Evolutionary conservation across 2,797 vertebrate genomes (phyloP).

Genomic region (Argyrosomus regius): DNA sequence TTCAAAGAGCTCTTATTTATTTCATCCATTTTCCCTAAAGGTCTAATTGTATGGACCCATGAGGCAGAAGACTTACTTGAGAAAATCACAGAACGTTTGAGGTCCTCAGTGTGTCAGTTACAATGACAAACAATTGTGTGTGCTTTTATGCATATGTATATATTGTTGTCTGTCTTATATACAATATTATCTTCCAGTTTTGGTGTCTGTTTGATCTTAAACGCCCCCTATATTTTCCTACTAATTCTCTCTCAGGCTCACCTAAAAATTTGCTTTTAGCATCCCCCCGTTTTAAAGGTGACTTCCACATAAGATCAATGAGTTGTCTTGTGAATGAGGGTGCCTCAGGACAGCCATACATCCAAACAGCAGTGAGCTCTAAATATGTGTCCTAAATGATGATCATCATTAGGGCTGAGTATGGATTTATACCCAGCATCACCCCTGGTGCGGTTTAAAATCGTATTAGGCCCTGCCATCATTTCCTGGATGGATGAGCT

Average conservation of each 20-base stretch:
- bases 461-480: conserved; percentile 74
- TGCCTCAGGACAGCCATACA: conserved; percentile 73
- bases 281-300: conserved; percentile 65
- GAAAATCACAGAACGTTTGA: conserved; percentile 17
- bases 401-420: conserved; percentile 77
- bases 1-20: conserved; percentile 45
- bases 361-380: conserved; percentile 71
- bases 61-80: conserved; percentile 23
- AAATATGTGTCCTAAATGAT: conserved; percentile 80
- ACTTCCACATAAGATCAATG: conserved; percentile 75
- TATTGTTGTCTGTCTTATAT: not conserved
- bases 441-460: conserved; percentile 78
- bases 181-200: not conserved
- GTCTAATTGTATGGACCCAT: conserved; percentile 43
- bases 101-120: conserved; percentile 1
- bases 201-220: not conserved
- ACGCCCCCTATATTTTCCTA: not conserved
- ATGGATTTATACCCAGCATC: conserved; percentile 76
- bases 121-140: conserved; percentile 8
- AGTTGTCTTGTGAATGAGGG: conserved; percentile 69
- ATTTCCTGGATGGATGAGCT: conserved; percentile 80
- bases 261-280: conserved; percentile 48
- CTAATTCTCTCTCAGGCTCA: conserved; percentile 24
- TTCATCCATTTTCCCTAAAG: conserved; percentile 26
- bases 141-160: not conserved